Percentiles rank a stretch among this genome's conserved stretches.
Conservation (phyloP, 2,113 vertebrate species). For the Urocolius indicus region DNA sequence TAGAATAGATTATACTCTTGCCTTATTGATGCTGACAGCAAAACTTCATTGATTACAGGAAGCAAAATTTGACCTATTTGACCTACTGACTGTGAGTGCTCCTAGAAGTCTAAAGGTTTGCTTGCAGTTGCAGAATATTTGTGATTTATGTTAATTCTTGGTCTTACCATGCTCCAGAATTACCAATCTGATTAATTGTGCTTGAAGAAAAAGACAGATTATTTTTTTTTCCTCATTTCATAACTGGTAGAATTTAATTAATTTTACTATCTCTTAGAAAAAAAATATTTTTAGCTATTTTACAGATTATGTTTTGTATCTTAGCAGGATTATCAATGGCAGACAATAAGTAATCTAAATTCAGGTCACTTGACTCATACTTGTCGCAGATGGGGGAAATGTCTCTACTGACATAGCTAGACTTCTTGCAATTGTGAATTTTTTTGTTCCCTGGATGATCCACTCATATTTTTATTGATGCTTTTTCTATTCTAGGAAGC, state of each 20-base stretch:
- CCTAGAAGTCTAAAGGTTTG: background rate
- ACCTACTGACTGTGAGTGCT: background rate
- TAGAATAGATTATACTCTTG: background rate
- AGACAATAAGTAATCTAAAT: background rate
- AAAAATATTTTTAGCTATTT: background rate
- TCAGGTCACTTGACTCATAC: background rate
- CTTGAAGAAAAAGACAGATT: background rate
- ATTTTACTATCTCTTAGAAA: background rate
- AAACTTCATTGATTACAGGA: background rate
- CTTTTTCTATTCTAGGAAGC: constrained; percentile 81
- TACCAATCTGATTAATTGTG: background rate
- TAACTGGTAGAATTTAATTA: background rate
- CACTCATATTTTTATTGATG: background rate
- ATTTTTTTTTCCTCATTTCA: background rate
- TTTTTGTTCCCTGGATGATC: background rate
- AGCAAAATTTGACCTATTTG: background rate
- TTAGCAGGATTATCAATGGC: background rate
- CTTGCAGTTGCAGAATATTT: background rate
- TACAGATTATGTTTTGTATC: background rate
- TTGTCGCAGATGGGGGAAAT: background rate
- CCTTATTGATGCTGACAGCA: background rate
- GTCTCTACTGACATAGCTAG: background rate
- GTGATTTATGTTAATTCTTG: background rate
- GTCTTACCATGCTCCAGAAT: background rate
- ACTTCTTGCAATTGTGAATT: background rate